These are phyloP conservation scores for Dufourea novaeangliae DNA, from an alignment of 1,140 invertebrate species.

Conservation along the genomic window DNA sequence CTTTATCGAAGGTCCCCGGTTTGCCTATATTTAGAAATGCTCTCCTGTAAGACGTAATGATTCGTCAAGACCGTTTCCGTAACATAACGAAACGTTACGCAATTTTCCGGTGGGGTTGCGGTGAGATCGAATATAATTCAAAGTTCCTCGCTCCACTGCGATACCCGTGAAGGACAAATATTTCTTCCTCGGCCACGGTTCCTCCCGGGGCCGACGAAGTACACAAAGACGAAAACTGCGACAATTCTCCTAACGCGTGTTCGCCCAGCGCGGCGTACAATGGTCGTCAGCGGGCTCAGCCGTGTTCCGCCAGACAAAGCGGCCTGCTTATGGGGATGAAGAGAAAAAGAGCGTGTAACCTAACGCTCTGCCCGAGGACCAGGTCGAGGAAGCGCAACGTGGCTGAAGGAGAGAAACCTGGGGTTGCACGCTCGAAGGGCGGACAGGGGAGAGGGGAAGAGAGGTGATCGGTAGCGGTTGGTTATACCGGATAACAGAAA, in stretches of 20 bases:
- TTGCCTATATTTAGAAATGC: slow-evolving; percentile 38
- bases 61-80: not conserved
- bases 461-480: slow-evolving; percentile 61
- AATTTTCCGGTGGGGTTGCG: not conserved
- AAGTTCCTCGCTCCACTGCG: too few relatives aligned
- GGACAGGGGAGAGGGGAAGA: slow-evolving; percentile 8
- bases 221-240: slow-evolving; percentile 10
- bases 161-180: too few relatives aligned
- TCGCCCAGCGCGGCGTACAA: not conserved
- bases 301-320: slow-evolving; percentile 25
- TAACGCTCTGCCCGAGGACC: slow-evolving; percentile 40
- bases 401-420: slow-evolving; percentile 32
- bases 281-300: slow-evolving; percentile 11
- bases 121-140: too few relatives aligned
- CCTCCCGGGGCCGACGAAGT: too few relatives aligned
- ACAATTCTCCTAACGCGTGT: slow-evolving; percentile 29
- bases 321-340: slow-evolving; percentile 4
- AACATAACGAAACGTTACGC: not conserved
- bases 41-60: slow-evolving; percentile 6
- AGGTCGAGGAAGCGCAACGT: slow-evolving; percentile 34
- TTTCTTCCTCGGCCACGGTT: not conserved
- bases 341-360: slow-evolving; percentile 51
- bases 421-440: not conserved
- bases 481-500: slow-evolving; percentile 46
- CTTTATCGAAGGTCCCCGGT: slow-evolving; percentile 32